Conservation (phyloP, 2,888 invertebrate species). For the Microctonus aethiopoides region DNA sequence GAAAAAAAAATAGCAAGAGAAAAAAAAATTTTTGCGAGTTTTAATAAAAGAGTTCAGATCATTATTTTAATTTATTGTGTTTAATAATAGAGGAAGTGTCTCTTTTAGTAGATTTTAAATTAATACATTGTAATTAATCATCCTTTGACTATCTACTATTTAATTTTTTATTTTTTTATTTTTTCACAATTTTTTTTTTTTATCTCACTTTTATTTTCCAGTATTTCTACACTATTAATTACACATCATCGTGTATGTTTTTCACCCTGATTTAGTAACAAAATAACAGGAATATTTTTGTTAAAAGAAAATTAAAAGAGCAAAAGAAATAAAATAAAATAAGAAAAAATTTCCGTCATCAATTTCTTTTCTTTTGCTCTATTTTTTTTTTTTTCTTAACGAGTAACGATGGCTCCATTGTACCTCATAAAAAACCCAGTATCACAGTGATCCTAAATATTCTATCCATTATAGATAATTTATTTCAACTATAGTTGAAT, state of each 20-base stretch:
- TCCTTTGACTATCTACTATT: background rate
- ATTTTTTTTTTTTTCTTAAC: background rate
- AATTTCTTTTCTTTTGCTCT: background rate
- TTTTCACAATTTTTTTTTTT: background rate
- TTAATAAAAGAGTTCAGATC: too few relatives aligned
- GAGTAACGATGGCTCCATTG: background rate
- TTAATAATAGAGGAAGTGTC: too few relatives aligned
- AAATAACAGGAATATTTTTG: background rate
- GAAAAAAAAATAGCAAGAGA: too few relatives aligned
- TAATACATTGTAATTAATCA: background rate
- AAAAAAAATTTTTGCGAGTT: too few relatives aligned
- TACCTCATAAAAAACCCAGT: background rate
- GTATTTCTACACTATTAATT: background rate
- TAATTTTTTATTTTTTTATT: too few relatives aligned
- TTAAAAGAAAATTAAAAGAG: background rate
- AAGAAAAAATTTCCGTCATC: background rate
- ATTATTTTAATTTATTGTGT: too few relatives aligned
- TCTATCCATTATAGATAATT: background rate
- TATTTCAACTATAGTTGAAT: background rate
- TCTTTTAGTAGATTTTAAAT: background rate
- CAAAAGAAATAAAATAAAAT: background rate
- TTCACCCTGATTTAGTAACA: background rate
- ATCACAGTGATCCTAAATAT: background rate
- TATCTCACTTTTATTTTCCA: background rate
- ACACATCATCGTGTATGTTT: background rate